phyloP scores from a whole-genome alignment of 1,140 invertebrate genomes.

The Cephus cinctus region DNA sequence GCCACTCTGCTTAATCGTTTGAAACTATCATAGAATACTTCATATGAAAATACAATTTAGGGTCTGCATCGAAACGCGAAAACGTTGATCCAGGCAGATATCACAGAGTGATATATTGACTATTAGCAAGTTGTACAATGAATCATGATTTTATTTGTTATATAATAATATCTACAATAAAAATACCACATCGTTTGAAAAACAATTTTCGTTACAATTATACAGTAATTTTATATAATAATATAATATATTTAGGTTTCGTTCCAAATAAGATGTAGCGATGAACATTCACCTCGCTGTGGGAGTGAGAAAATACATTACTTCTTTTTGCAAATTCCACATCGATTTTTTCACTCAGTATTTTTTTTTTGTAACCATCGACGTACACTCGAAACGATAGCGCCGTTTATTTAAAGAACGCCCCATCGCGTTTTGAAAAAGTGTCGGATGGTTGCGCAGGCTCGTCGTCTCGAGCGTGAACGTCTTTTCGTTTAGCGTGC shows the following conservation, averaged over 20 bases:
- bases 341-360: conserved; percentile 47
- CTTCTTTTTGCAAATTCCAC: conserved; percentile 48
- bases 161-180: conserved; percentile 58
- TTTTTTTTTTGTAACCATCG: conserved; percentile 24
- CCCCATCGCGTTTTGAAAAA: conserved; percentile 17
- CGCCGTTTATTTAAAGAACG: conserved; percentile 2
- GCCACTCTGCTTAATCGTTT: too few relatives aligned
- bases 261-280: conserved; percentile 52
- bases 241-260: conserved; percentile 51
- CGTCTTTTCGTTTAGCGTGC: conserved; percentile 12
- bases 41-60: too few relatives aligned
- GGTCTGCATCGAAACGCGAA: too few relatives aligned
- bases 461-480: conserved; percentile 32
- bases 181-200: conserved; percentile 57
- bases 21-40: too few relatives aligned
- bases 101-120: too few relatives aligned
- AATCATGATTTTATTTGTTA: conserved; percentile 56
- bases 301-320: conserved; percentile 54
- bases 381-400: conserved; percentile 34
- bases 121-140: too few relatives aligned
- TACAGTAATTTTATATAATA: conserved; percentile 54
- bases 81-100: too few relatives aligned
- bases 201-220: conserved; percentile 57
- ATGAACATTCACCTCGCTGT: conserved; percentile 52
- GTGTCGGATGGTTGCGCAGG: conserved; percentile 17